Base-by-base conservation (phyloP, 2,888 invertebrate genomes). In the Drosophila infuscata region DNA sequence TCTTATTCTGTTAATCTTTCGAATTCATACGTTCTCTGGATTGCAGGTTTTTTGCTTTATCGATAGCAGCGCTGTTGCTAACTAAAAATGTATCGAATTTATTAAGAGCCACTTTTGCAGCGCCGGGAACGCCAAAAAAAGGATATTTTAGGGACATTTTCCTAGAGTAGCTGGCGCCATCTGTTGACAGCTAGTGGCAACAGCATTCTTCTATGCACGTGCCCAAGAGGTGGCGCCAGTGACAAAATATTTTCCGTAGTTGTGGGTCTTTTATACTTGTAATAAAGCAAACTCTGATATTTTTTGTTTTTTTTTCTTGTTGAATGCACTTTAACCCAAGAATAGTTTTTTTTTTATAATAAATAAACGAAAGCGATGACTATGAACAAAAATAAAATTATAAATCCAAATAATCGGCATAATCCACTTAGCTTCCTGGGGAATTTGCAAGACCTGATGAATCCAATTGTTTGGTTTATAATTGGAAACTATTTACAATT, bases 201-300 rank as follows among this genome's bases (percentile, higher is more conserved):
- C 25, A 17, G 0, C 11, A 4, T 4, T 0, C 8, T 15, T 9
- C 17, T 15, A 0, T 1, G 9, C 1, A 3, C 4, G 0, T 6
- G 4, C 8, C 6, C 67, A 11, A 20, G n/a, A 75, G 76, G 49
- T 75, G 76, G 66, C 71, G 75, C 38, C 38, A 65, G 29, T 7
- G 17, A 15, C 46, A 20, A 46, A 7, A n/a, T 3, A 38, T 38
- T 15, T 41, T 5, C 15, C 3, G 15, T 25, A 11, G 5, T 6
- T 9, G 41, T 11, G 5, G 3, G 11, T 11, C 3, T 11, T n/a
- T 11, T 43, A 20, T 6, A 11, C 20, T 12, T 3, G 11, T n/a
- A n/a, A 43, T n/a, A 43, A 11, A 11, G 6, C 43, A 43, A 20
- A 43, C 3, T 43, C 3, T 6, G 1, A 11, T 43, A 6, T 20